phyloP scores from a whole-genome alignment of 1,140 invertebrate species.

The Archivesica marissinica region DNA sequence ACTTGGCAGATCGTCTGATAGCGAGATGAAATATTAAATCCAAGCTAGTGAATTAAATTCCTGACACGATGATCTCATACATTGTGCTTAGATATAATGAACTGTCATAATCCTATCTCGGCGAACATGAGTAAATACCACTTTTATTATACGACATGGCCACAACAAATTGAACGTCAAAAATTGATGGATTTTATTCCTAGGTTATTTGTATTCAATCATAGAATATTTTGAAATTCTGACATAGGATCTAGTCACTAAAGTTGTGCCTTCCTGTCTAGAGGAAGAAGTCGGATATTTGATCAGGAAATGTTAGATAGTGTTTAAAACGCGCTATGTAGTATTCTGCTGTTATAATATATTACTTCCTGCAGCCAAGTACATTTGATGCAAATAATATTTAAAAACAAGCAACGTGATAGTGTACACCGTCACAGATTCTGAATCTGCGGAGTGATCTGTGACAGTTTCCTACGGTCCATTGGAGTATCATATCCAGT shows the following conservation, averaged over 20 bases:
- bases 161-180: constrained; percentile 15
- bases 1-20: constrained; percentile 87
- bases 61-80: background rate
- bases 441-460: too few species aligned
- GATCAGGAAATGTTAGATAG: background rate
- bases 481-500: too few species aligned
- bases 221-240: too few species aligned
- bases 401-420: too few species aligned
- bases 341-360: background rate
- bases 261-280: too few species aligned
- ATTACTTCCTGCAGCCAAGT: too few species aligned
- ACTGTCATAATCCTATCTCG: constrained; percentile 15
- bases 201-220: too few species aligned
- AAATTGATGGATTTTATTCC: constrained; percentile 21
- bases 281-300: too few species aligned
- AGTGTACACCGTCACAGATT: too few species aligned
- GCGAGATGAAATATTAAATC: constrained; percentile 75
- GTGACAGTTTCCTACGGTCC: too few species aligned
- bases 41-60: constrained; percentile 8
- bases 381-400: too few species aligned
- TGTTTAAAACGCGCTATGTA: too few species aligned
- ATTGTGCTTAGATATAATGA: constrained; percentile 13
- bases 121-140: constrained; percentile 10
- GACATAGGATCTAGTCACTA: background rate
- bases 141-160: background rate